These are phyloP conservation scores for Euplexia lucipara DNA, from an alignment of 2,888 invertebrate species.

Conservation along the genomic window DNA sequence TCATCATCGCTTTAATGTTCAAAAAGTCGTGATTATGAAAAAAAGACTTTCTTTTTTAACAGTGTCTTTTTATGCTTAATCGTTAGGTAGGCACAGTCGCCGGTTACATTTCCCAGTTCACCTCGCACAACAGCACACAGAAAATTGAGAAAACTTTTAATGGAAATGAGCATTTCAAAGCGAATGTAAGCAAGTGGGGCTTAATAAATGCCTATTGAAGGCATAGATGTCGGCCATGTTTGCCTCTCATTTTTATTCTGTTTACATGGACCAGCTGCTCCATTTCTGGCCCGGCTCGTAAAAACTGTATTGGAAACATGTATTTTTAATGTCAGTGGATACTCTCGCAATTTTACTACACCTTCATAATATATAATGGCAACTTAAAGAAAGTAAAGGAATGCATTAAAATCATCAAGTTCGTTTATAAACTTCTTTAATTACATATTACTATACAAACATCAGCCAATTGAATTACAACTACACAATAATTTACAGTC, in stretches of 20 bases:
- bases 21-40: constrained; percentile 47
- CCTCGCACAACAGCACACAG: constrained; percentile 55
- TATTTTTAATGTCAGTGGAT: constrained; percentile 72
- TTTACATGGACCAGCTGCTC: constrained; percentile 85
- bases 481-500: constrained; percentile 91
- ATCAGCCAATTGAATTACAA: constrained; percentile 87
- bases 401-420: constrained; percentile 64
- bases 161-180: constrained; percentile 74
- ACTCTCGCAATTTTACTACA: constrained; percentile 71
- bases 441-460: constrained; percentile 88
- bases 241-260: constrained; percentile 84
- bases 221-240: constrained; percentile 74
- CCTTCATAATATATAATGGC: constrained; percentile 42
- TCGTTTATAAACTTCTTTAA: constrained; percentile 88
- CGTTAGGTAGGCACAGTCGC: constrained; percentile 30
- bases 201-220: constrained; percentile 76
- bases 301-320: constrained; percentile 84
- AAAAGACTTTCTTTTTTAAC: constrained; percentile 45
- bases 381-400: constrained; percentile 52
- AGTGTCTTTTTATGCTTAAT: constrained; percentile 40
- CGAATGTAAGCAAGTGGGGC: constrained; percentile 68
- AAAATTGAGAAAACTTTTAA: constrained; percentile 71
- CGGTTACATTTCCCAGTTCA: constrained; percentile 51
- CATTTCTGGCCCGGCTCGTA: constrained; percentile 81
- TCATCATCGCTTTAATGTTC: constrained; percentile 17